phyloP scores from a whole-genome alignment of 2,113 vertebrate species.

The Gallinago undulata region DNA sequence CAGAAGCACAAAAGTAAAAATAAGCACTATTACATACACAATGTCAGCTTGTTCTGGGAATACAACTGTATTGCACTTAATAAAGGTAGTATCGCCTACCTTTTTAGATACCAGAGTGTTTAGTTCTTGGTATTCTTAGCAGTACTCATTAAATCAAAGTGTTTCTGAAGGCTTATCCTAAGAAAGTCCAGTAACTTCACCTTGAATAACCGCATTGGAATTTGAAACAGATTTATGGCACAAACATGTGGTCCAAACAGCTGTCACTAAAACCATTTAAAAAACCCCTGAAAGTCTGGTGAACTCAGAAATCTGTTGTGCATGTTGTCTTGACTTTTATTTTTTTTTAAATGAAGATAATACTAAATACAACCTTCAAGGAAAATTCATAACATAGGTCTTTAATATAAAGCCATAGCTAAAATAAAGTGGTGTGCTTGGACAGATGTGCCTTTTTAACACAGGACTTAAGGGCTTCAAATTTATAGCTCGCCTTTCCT shows the following conservation, averaged over 20 bases:
- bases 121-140: not conserved
- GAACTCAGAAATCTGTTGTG: not conserved
- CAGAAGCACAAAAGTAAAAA: not conserved
- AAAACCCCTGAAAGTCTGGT: not conserved
- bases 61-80: not conserved
- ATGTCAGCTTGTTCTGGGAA: not conserved
- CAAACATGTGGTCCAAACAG: conserved; percentile 7
- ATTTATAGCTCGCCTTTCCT: not conserved
- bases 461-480: not conserved
- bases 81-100: not conserved
- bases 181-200: conserved; percentile 3
- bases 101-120: not conserved
- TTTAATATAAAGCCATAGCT: not conserved
- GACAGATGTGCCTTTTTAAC: not conserved
- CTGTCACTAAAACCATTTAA: not conserved
- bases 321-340: not conserved
- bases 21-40: not conserved
- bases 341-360: not conserved
- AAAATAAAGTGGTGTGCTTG: not conserved
- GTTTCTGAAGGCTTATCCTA: not conserved
- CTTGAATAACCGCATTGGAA: conserved; percentile 17
- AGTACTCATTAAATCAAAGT: not conserved
- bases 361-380: not conserved
- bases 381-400: not conserved
- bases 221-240: conserved; percentile 40